Evolutionary conservation across 2,888 invertebrate genomes (phyloP).

Genomic region (Pheosia tremula): DNA sequence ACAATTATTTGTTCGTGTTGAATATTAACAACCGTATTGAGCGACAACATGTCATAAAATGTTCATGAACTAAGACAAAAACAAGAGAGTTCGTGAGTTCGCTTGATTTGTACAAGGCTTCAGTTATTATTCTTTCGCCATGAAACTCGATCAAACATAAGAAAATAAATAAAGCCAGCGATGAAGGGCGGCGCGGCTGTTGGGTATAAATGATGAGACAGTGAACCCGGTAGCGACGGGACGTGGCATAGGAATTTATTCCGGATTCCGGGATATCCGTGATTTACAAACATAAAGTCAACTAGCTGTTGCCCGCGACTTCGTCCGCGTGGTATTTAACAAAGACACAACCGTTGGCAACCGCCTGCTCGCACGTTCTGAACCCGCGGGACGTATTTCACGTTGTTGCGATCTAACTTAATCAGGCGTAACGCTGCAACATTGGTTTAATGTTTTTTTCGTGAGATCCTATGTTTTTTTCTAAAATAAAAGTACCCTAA

Average conservation of each 20-base stretch:
- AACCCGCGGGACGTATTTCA: too few species aligned
- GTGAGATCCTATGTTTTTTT: too few species aligned
- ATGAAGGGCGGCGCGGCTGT: constrained; percentile 22
- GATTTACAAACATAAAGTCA: not conserved
- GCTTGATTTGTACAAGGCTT: not conserved
- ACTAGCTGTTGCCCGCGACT: too few species aligned
- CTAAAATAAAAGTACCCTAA: too few species aligned
- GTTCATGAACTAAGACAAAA: not conserved
- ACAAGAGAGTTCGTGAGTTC: not conserved
- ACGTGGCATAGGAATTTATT: not conserved
- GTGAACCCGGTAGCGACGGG: constrained; percentile 14
- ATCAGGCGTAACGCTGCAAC: too few species aligned
- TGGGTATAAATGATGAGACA: constrained; percentile 27
- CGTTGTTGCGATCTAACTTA: too few species aligned
- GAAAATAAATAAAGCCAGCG: constrained; percentile 18
- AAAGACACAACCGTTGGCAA: too few species aligned
- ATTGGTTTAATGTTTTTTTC: too few species aligned
- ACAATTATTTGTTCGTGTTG: too few species aligned
- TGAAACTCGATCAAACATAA: constrained; percentile 15
- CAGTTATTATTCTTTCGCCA: constrained; percentile 22
- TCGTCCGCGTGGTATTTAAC: too few species aligned
- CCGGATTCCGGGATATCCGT: constrained; percentile 19
- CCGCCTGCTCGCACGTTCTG: too few species aligned
- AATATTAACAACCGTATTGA: too few species aligned
- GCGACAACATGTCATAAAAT: not conserved